A percentile compares a stretch with the other conserved stretches of the same genome.
Evolutionary conservation across 2,888 invertebrate genomes (phyloP).

Genomic region (Drosophila peninsularis): DNA sequence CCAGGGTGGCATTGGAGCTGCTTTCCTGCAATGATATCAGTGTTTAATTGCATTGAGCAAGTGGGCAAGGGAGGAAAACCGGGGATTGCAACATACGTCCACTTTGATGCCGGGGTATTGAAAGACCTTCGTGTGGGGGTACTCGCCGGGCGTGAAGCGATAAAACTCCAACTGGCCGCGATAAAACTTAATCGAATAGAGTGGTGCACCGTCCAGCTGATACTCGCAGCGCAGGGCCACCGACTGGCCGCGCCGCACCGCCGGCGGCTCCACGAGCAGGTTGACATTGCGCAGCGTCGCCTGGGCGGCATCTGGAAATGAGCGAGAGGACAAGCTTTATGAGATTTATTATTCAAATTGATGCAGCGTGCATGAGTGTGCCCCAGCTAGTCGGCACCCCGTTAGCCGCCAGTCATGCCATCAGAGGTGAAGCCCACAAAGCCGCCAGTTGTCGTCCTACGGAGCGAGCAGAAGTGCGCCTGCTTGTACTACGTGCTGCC

Average conservation of each 20-base stretch:
- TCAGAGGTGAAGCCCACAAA: slow-evolving; percentile 39
- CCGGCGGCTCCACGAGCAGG: slow-evolving; percentile 87
- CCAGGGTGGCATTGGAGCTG: slow-evolving; percentile 89
- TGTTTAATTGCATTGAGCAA: slow-evolving; percentile 10
- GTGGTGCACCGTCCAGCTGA: slow-evolving; percentile 88
- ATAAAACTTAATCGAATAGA: slow-evolving; percentile 90
- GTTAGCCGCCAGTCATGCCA: slow-evolving; percentile 23
- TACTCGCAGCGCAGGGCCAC: slow-evolving; percentile 87
- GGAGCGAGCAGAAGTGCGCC: slow-evolving; percentile 11
- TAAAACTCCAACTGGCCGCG: slow-evolving; percentile 89
- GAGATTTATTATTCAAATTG: slow-evolving; percentile 71
- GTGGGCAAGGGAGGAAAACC: not conserved
- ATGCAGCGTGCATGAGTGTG: slow-evolving; percentile 46
- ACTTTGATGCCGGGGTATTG: slow-evolving; percentile 88
- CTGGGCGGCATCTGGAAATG: slow-evolving; percentile 85
- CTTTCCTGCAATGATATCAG: slow-evolving; percentile 85
- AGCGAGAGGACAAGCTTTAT: slow-evolving; percentile 20
- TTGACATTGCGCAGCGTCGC: slow-evolving; percentile 84
- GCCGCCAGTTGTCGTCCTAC: slow-evolving; percentile 39
- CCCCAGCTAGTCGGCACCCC: slow-evolving; percentile 13
- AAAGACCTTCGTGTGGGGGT: slow-evolving; percentile 88
- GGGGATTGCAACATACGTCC: slow-evolving; percentile 86
- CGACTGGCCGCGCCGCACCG: slow-evolving; percentile 87
- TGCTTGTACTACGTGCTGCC: slow-evolving; percentile 40
- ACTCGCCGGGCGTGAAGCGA: slow-evolving; percentile 88